A percentile compares a stretch with the other conserved stretches of the same genome.
Conservation (phyloP, 2,888 invertebrate species). For the Drosophila buzzatii region DNA sequence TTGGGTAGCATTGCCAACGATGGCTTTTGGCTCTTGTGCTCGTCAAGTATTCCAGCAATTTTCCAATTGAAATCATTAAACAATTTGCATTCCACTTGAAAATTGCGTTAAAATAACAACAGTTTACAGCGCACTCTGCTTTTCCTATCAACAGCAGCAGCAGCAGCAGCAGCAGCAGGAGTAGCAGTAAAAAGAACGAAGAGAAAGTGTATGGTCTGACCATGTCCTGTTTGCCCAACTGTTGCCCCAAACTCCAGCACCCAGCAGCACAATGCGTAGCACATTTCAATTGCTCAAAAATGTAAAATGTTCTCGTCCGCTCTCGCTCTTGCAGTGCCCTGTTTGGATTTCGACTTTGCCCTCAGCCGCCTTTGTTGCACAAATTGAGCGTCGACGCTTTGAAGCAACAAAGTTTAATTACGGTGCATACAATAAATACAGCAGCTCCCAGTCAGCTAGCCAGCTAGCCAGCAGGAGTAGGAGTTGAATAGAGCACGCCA, state of each 20-base stretch:
- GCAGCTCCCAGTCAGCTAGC: slow-evolving; percentile 2
- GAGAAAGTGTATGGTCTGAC: slow-evolving; percentile 39
- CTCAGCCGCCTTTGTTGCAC: slow-evolving; percentile 70
- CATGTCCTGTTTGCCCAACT: slow-evolving; percentile 47
- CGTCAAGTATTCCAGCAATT: slow-evolving; percentile 82
- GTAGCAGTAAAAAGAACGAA: slow-evolving; percentile 26
- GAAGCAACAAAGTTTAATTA: slow-evolving; percentile 78
- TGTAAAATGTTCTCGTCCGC: slow-evolving; percentile 53
- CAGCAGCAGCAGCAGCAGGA: slow-evolving; percentile 10
- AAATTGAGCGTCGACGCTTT: slow-evolving; percentile 76
- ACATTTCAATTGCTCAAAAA: slow-evolving; percentile 75
- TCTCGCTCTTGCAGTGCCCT: slow-evolving; percentile 15
- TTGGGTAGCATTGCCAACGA: slow-evolving; percentile 37
- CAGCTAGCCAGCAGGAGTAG: not conserved
- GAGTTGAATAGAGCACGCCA: not conserved
- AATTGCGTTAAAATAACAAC: slow-evolving; percentile 83
- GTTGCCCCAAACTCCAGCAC: slow-evolving; percentile 19
- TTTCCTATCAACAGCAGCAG: slow-evolving; percentile 28
- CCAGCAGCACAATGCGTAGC: slow-evolving; percentile 65
- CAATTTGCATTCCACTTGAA: slow-evolving; percentile 84
- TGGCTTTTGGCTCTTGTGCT: slow-evolving; percentile 55
- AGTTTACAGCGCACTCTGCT: slow-evolving; percentile 63
- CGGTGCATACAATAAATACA: slow-evolving; percentile 59
- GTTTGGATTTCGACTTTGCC: slow-evolving; percentile 49
- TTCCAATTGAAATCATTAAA: slow-evolving; percentile 85